phyloP scores from a whole-genome alignment of 2,888 invertebrate genomes.

The Cataglyphis cursor region DNA sequence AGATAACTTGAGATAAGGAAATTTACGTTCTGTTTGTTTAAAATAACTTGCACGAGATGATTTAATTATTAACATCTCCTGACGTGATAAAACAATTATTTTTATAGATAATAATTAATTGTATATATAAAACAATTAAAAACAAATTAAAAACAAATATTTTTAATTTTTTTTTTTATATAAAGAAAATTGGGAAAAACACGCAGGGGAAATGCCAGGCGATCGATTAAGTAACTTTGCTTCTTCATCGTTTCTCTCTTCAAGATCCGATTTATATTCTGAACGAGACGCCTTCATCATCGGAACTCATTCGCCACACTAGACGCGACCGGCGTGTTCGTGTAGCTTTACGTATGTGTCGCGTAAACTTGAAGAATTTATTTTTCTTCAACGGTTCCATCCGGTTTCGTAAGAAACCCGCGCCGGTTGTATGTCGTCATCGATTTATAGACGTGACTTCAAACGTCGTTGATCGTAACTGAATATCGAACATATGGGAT shows the following conservation, averaged over 20 bases:
- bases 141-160: too few species aligned
- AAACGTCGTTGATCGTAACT: conserved; percentile 5
- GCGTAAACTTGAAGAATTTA: conserved; percentile 39
- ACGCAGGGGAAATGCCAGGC: not conserved
- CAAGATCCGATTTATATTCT: not conserved
- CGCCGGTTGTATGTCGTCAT: conserved; percentile 20
- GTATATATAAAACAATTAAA: not conserved
- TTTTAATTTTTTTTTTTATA: not conserved
- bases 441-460: conserved; percentile 16
- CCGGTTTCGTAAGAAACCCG: conserved; percentile 56
- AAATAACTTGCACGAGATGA: not conserved
- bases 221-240: not conserved
- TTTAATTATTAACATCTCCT: not conserved
- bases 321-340: not conserved
- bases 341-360: not conserved
- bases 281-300: not conserved
- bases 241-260: not conserved
- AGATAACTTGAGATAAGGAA: not conserved
- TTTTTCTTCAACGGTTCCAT: conserved; percentile 52
- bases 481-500: not conserved
- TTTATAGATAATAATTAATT: not conserved
- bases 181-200: not conserved
- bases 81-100: not conserved
- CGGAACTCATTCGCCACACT: not conserved
- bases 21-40: not conserved